Percentiles rank a stretch among this genome's conserved stretches.
Conservation (phyloP, 2,888 invertebrate species). For the Tineola bisselliella region DNA sequence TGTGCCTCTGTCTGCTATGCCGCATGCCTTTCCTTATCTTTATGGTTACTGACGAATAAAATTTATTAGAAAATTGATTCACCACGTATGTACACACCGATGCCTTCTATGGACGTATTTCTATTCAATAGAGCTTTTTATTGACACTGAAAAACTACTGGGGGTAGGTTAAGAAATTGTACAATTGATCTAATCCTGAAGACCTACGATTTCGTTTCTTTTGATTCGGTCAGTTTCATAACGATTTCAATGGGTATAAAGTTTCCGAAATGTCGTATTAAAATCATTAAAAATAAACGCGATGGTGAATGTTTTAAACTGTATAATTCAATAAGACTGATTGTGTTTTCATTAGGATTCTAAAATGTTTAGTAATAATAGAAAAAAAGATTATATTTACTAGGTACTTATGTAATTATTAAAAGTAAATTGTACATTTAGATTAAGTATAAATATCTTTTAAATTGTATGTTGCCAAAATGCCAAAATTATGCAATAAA, state of each 20-base stretch:
- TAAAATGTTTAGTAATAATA: background rate
- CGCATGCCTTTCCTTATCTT: slow-evolving; percentile 58
- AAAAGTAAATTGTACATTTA: background rate
- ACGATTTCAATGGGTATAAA: no score
- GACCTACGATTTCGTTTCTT: no score
- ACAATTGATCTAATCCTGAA: no score
- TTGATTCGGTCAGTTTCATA: no score
- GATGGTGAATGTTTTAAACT: background rate
- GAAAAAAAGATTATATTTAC: background rate
- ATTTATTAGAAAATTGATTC: no score
- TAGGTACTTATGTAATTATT: background rate
- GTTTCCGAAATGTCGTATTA: no score
- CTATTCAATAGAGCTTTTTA: no score
- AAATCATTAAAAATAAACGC: no score
- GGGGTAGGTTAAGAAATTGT: no score
- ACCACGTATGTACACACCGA: no score
- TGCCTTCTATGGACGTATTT: no score
- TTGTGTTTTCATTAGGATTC: background rate
- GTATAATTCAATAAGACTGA: background rate
- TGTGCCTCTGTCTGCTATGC: slow-evolving; percentile 66
- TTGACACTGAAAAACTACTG: no score
- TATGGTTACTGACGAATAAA: slow-evolving; percentile 62
- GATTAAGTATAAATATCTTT: slow-evolving; percentile 18
- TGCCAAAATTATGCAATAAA: slow-evolving; percentile 23
- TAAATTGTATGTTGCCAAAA: slow-evolving; percentile 14